Conservation (phyloP, 2,888 invertebrate species). For the Mythimna lalbum region DNA sequence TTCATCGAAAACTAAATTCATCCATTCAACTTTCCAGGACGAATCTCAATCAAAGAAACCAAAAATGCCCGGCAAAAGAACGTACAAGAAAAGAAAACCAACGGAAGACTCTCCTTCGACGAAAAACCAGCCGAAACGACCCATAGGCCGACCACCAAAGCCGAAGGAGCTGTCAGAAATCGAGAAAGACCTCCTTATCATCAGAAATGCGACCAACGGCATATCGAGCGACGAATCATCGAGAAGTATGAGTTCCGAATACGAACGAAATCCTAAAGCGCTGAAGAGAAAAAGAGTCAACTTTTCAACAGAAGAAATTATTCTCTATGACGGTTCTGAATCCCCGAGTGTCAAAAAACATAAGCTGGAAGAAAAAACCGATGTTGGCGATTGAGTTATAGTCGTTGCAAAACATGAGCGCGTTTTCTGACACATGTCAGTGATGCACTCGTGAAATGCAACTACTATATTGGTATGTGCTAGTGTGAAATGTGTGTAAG, state of each 20-base stretch:
- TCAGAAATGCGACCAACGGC: slow-evolving; percentile 81
- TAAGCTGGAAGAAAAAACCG: slow-evolving; percentile 54
- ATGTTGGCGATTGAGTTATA: slow-evolving; percentile 57
- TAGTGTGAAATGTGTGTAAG: slow-evolving; percentile 27
- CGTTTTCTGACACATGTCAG: not conserved
- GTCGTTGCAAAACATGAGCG: not conserved
- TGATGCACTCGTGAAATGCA: not conserved
- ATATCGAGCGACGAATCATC: slow-evolving; percentile 79
- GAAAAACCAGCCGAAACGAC: slow-evolving; percentile 74
- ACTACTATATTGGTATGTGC: slow-evolving; percentile 20
- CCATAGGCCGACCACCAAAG: slow-evolving; percentile 76
- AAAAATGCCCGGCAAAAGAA: slow-evolving; percentile 74
- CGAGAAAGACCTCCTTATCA: slow-evolving; percentile 85
- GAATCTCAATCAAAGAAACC: slow-evolving; percentile 81
- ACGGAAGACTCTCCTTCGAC: slow-evolving; percentile 77
- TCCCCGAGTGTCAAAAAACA: slow-evolving; percentile 58
- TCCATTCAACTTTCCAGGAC: slow-evolving; percentile 71
- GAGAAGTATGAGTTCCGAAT: slow-evolving; percentile 68
- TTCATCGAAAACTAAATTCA: not conserved
- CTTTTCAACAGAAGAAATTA: slow-evolving; percentile 74
- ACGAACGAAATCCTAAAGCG: slow-evolving; percentile 70
- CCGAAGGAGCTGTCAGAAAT: slow-evolving; percentile 84
- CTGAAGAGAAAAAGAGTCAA: slow-evolving; percentile 77
- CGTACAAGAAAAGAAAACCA: slow-evolving; percentile 81
- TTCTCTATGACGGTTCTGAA: slow-evolving; percentile 43